Base-by-base conservation (phyloP, 1,140 invertebrate genomes). In the Procambarus clarkii region DNA sequence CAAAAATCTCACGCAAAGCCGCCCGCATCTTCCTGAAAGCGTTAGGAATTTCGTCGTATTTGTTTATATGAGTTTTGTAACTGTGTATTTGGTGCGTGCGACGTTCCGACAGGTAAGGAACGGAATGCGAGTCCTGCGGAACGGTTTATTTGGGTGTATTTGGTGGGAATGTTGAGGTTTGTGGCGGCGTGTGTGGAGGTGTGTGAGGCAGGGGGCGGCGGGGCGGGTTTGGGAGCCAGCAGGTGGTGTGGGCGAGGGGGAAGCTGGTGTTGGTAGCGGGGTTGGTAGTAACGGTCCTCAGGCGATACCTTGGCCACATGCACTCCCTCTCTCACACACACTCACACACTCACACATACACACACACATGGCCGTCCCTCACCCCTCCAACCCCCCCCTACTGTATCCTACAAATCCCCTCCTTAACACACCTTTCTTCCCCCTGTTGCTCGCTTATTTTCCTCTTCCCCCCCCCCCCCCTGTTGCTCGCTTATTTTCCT, bases 241-340 rank as follows among this genome's bases (percentile, higher is more conserved):
- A 83, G 81, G 34, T 83, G 81, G 81, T 60, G 44, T 64, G 58
- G 81, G 58, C 34, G 34, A 45, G 80, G 60, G 81, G 60, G 34
- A 74, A 74, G 69, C n/a, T 45, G 58, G 81, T 69, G 58, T 64
- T 64, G 58, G 45, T 83, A 83, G 3, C 60, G 58, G 81, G 81
- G 81, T 60, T 83, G 69, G 58, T 83, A 64, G 81, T 83, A 83
- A 83, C 81, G 81, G 81, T 83, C 81, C 81, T 13, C 54, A 44
- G 81, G 81, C 81, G 54, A 64, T 83, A 83, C 81, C 81, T 46
- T 60, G 24, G 69, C 60, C 13, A 54, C 77, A 78, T 44, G 34
- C 45, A n/a, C 34, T 11, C 18, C 60, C 81, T 24, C 50, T 34
- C 15, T n/a, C 45, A 54, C 54, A 1, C 80, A 9, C 50, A 34